Evolutionary conservation across 2,113 vertebrate species (phyloP), one percentile per base, ranked within the genome.

Genomic region (Nerophis ophidion): DNA sequence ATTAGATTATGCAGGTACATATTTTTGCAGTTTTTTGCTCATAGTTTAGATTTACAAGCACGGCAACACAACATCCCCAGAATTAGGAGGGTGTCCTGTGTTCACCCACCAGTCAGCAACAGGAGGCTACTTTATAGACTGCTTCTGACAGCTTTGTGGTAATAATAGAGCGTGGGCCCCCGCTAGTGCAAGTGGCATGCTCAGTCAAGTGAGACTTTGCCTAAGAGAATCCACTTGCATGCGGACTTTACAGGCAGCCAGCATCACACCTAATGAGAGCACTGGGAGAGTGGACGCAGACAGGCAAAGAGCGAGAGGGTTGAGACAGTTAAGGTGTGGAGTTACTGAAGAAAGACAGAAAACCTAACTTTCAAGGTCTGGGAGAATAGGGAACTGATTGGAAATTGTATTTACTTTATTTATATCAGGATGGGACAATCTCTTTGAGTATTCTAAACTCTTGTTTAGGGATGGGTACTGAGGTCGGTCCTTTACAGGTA

Each of bases 91-190:
- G 49, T 36, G 46, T 55, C 57, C 57, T 48, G 70, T 62, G 70
- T 68, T 81, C 71, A 56, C 67, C 71, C 75, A 66, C 67, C 46
- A 59, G 71, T 72, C 62, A 6, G 76, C 76, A 84, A 80, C 75
- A 82, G 71, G 64, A 76, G 80, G 74, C 79, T 76, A 78, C 79
- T 81, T 83, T 75, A 82, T 80, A 81, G 61, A 81, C 76, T 71
- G 76, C 78, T 68, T 84, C 81, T 84, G 86, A 85, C 84, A 88
- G 84, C 82, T 84, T 84, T 80, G 81, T 75, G 81, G 84, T 85
- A 83, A 86, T 88, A 85, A 88, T 85, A 79, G 75, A 86, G 81
- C 61, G 61, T 60, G 11, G 75, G 66, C 69, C 77, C 72, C 74
- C n/a, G 55, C 84, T 74, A 73, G 71, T 76, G 72, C 76, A 74